Evolutionary conservation across 1,140 invertebrate genomes (phyloP).

Genomic region (Maniola jurtina): DNA sequence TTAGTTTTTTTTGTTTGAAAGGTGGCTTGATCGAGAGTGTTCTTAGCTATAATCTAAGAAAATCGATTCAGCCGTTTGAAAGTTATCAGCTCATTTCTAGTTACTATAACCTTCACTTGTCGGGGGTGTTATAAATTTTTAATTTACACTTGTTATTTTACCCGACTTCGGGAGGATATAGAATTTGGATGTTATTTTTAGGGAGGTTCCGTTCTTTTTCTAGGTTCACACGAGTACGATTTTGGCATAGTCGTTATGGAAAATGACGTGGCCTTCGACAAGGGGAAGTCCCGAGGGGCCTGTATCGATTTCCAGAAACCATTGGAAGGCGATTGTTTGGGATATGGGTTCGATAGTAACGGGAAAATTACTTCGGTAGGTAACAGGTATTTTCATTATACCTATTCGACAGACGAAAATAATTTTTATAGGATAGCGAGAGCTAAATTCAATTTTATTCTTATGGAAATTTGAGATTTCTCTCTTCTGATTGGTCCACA

Average conservation of each 20-base stretch:
- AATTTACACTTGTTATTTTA: too few relatives aligned
- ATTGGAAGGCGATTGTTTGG: constrained; percentile 19
- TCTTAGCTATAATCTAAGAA: too few relatives aligned
- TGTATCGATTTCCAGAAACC: constrained; percentile 19
- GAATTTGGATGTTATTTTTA: too few relatives aligned
- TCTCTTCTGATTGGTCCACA: too few relatives aligned
- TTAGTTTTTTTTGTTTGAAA: too few relatives aligned
- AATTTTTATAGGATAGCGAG: neutral
- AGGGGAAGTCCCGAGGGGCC: constrained; percentile 19
- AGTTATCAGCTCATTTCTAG: too few relatives aligned
- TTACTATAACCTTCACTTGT: too few relatives aligned
- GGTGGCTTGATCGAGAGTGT: too few relatives aligned
- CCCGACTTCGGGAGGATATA: too few relatives aligned
- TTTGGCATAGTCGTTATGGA: constrained; percentile 27
- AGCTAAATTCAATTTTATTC: neutral
- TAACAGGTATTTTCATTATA: neutral
- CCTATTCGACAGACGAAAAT: neutral
- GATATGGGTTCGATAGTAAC: constrained; percentile 19
- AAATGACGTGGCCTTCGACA: constrained; percentile 22
- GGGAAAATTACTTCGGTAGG: constrained; percentile 19
- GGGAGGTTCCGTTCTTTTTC: neutral
- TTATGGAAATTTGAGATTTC: too few relatives aligned
- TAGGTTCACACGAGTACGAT: constrained; percentile 34
- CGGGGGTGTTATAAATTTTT: too few relatives aligned
- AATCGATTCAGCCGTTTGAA: too few relatives aligned